phyloP scores from a whole-genome alignment of 2,888 invertebrate species.

The Gortyna flavago region DNA sequence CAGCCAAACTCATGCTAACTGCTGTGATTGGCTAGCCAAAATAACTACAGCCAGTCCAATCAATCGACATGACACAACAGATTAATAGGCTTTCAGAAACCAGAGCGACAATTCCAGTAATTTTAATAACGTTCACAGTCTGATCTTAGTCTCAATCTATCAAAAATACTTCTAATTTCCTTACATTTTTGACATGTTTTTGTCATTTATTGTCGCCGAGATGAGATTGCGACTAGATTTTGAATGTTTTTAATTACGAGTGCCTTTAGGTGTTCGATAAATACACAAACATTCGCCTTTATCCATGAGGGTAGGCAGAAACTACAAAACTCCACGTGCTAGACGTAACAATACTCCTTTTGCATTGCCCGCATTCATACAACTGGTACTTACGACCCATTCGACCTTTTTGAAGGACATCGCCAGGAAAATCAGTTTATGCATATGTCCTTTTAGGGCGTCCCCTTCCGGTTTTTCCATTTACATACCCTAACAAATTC shows the following conservation, averaged over 20 bases:
- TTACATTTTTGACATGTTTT: background rate
- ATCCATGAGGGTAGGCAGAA: background rate
- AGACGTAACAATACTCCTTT: background rate
- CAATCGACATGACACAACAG: background rate
- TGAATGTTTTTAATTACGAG: background rate
- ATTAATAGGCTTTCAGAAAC: background rate
- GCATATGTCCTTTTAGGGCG: background rate
- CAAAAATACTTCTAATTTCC: background rate
- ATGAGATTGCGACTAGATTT: background rate
- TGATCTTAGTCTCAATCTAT: background rate
- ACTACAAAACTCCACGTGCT: background rate
- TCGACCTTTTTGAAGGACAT: slow-evolving; percentile 34
- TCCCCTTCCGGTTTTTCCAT: slow-evolving; percentile 8
- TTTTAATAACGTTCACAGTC: too few species aligned
- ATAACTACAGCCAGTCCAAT: background rate
- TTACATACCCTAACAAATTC: slow-evolving; percentile 14
- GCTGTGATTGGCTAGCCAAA: background rate
- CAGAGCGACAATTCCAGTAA: background rate
- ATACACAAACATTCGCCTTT: background rate
- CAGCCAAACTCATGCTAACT: background rate
- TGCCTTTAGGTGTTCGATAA: background rate
- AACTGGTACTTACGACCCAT: background rate
- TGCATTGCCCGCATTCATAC: slow-evolving; percentile 2
- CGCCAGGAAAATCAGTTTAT: slow-evolving; percentile 10
- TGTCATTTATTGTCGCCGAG: background rate